phyloP scores from a whole-genome alignment of 2,888 invertebrate genomes.

The Anarsia innoxiella region DNA sequence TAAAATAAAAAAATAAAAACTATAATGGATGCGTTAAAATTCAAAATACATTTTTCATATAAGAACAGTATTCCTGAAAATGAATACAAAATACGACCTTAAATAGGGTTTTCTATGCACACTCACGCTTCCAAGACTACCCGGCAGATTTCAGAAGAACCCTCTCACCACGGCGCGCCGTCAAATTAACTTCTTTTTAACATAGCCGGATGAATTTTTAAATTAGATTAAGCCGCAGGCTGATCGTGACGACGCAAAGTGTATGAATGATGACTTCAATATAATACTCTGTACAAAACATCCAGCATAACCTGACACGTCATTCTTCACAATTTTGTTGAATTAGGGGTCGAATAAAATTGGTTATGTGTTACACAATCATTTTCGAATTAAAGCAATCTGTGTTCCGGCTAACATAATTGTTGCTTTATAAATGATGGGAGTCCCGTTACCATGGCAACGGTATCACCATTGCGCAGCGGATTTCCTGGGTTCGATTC shows the following conservation, averaged over 20 bases:
- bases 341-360: conserved; percentile 16
- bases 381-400: conserved; percentile 62
- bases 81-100: conserved; percentile 21
- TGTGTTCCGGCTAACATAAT: conserved; percentile 55
- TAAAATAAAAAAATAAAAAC: too few relatives aligned
- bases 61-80: conserved; percentile 5
- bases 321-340: conserved; percentile 19
- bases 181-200: conserved; percentile 53
- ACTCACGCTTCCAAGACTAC: conserved; percentile 54
- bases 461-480: conserved; percentile 36
- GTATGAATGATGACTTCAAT: conserved; percentile 65
- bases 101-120: conserved; percentile 61
- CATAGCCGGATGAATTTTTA: conserved; percentile 58
- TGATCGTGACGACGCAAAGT: conserved; percentile 67
- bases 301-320: conserved; percentile 30
- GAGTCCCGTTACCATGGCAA: conserved; percentile 53
- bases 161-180: conserved; percentile 26
- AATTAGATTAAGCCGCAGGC: conserved; percentile 65
- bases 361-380: conserved; percentile 45
- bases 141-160: conserved; percentile 42
- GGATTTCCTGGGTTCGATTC: conserved; percentile 64
- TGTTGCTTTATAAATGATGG: conserved; percentile 31
- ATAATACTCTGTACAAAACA: conserved; percentile 28
- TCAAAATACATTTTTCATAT: conserved; percentile 3
- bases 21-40: too few relatives aligned